These are phyloP conservation scores for Momotus momota DNA, from an alignment of 2,797 vertebrate genomes.

Conservation along the genomic window DNA sequence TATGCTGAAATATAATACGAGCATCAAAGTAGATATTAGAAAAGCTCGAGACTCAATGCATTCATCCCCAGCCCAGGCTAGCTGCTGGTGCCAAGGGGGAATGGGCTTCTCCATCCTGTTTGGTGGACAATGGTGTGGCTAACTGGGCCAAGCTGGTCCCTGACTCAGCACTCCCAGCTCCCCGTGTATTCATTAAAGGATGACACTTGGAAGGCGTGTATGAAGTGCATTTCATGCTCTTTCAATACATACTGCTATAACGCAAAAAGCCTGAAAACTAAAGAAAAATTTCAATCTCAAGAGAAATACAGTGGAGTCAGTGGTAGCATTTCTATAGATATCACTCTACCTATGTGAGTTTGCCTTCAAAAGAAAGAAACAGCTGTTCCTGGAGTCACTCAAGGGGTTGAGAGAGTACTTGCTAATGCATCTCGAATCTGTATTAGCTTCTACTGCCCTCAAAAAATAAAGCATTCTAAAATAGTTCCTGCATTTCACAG, in stretches of 20 bases:
- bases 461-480: background rate
- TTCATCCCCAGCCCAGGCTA: background rate
- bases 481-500: background rate
- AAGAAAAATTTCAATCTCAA: background rate
- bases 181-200: fast-evolving
- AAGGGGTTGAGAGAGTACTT: background rate
- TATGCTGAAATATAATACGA: background rate
- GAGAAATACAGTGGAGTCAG: background rate
- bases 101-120: fast-evolving
- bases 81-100: background rate
- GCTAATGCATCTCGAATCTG: background rate
- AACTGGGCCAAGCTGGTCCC: background rate
- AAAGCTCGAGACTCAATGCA: background rate
- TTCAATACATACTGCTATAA: background rate
- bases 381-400: background rate
- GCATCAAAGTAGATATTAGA: background rate
- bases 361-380: background rate
- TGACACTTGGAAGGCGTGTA: fast-evolving
- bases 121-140: background rate
- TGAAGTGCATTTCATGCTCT: fast-evolving
- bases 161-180: background rate
- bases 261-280: background rate
- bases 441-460: background rate
- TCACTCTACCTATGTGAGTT: fast-evolving
- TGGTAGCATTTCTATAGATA: background rate